A percentile compares a stretch with the other conserved stretches of the same genome.
These are phyloP conservation scores for Porites australiensis DNA, from an alignment of 64 coral and sea anemone genomes.

Conservation along the genomic window DNA sequence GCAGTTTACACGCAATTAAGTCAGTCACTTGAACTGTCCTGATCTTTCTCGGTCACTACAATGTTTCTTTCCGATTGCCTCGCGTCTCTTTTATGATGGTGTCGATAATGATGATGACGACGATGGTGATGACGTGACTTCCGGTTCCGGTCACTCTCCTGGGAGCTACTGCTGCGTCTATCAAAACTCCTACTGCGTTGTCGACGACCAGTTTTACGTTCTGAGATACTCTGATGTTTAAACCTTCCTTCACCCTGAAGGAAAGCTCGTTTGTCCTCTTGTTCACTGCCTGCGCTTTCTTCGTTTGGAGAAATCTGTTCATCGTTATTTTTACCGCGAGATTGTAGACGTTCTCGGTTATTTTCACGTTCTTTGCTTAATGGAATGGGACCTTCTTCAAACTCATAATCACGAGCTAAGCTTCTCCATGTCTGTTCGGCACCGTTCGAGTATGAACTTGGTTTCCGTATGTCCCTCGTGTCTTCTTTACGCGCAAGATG, in stretches of 20 bases:
- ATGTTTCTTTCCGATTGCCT: neutral
- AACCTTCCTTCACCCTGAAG: neutral
- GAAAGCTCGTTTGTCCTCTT: neutral
- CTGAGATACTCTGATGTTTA: neutral
- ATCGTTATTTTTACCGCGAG: neutral
- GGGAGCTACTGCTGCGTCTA: neutral
- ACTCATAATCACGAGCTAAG: too few species aligned
- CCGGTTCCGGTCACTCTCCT: neutral
- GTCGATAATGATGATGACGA: neutral
- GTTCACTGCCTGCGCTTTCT: neutral
- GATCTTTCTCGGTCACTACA: neutral
- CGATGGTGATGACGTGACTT: neutral
- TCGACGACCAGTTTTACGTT: neutral
- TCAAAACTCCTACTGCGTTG: neutral
- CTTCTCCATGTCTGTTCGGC: too few species aligned
- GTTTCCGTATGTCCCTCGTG: neutral
- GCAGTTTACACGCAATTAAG: too few species aligned
- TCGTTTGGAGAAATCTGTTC: neutral
- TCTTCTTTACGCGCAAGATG: neutral
- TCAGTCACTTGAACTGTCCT: too few species aligned
- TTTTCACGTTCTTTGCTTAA: too few species aligned
- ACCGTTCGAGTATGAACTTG: neutral
- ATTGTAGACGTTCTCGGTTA: too few species aligned
- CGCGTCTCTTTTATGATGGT: neutral
- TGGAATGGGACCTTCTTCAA: too few species aligned